Evolutionary conservation across 2,797 vertebrate genomes (phyloP).

Genomic region (Eidolon dupreanum): DNA sequence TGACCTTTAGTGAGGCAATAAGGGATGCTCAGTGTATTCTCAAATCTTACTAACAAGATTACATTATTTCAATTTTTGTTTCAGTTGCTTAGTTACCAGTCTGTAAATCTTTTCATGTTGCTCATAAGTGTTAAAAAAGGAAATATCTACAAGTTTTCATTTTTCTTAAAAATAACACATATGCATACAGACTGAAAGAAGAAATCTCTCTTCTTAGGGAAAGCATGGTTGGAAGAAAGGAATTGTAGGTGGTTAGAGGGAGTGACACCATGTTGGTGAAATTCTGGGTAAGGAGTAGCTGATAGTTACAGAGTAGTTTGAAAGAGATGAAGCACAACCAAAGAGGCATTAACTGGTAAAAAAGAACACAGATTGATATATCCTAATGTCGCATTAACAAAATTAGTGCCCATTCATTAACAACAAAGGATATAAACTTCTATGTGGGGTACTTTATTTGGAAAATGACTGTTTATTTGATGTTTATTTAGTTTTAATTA

Average conservation of each 20-base stretch:
- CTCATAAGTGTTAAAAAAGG: not conserved
- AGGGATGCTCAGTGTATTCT: slow-evolving; percentile 35
- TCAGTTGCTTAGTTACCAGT: slow-evolving; percentile 72
- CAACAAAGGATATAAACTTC: not conserved
- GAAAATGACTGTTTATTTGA: not conserved
- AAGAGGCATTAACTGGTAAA: not conserved
- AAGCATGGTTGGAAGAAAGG: not conserved
- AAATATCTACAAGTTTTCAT: not conserved
- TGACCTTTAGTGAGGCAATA: slow-evolving; percentile 38
- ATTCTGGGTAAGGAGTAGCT: not conserved
- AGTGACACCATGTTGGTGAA: not conserved
- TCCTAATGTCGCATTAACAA: not conserved
- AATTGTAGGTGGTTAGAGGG: not conserved
- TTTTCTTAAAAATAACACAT: not conserved
- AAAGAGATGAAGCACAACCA: not conserved
- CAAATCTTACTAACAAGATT: slow-evolving; percentile 46
- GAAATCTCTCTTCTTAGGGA: not conserved
- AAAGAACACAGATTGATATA: not conserved
- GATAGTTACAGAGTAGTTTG: not conserved
- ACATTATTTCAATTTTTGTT: slow-evolving; percentile 69
- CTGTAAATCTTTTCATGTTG: slow-evolving; percentile 32
- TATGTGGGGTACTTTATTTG: not conserved
- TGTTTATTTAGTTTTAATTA: not conserved
- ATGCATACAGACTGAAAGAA: not conserved
- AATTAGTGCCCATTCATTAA: not conserved